Evolutionary conservation across 2,113 vertebrate genomes (phyloP), one percentile per base, ranked within the genome.

Genomic region (Tragelaphus buxtoni): DNA sequence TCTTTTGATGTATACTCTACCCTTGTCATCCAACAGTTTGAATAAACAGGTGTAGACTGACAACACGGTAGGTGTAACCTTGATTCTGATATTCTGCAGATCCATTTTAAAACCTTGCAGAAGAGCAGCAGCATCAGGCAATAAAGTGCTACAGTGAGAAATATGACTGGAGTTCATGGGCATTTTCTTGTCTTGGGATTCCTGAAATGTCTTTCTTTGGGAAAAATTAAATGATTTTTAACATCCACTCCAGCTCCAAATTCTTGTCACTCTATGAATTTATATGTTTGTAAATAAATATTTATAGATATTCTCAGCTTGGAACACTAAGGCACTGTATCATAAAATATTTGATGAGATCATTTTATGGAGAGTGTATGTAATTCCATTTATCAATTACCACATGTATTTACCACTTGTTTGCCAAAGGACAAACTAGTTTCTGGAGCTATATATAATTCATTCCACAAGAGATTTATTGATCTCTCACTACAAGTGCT

Each of bases 1-100:
- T 81, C 87, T 81, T 91, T 93, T 88, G 90, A 97, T 74, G 76
- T 58, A 96, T 47, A 90, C 18, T 95, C 91, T 82, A 85, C 5
- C n/a, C 56, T 60, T 90, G 60, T 95, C 82, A 97, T 56, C 55
- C 47, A 80, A 77, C 91, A 95, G 53, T 86, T 76, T 90, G 49
- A 96, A 88, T 63, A 94, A 77, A 84, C 56, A 96, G 72, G 82
- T 93, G 7, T 55, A 93, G 82, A 87, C 32, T 96, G 56, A 91
- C 84, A 58, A 90, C 24, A 26, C 49, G 35, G 65, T 39, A 88
- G 72, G 16, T 76, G 9, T 85, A 86, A 97, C 92, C 72, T 97
- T 97, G 95, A 83, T 72, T 49, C 84, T 89, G 83, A 81, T 55
- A 83, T 17, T 95, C 77, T 87, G 53, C 16, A 95, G 91, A 83